Evolutionary conservation across 2,888 invertebrate species (phyloP), one percentile per base, ranked within the genome.

Genomic region (Chironomus riparius): DNA sequence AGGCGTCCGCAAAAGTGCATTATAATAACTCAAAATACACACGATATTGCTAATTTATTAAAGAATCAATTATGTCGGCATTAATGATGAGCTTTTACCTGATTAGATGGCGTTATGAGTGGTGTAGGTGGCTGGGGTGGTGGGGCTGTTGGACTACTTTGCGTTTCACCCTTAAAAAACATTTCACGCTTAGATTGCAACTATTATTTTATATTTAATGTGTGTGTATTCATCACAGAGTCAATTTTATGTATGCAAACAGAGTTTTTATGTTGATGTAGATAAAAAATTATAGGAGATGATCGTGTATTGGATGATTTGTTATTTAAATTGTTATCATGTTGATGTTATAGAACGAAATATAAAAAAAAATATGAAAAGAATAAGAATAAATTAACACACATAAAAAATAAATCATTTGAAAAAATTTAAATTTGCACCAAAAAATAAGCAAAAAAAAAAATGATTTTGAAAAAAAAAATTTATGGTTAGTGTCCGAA

Each of bases 161-260:
- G 85, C 65, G 87, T 86, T 80, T 89, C 88, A 78, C 89, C 88
- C 84, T 92, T 92, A 86, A 94, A 94, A 86, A 94, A 94, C 86
- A 93, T 88, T 87, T 94, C 93, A 80, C 94, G 89, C 87, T 94
- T 94, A 83, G 89, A 90, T 86, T 92, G 92, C 84, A 92, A 87
- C 90, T 92, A 87, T 10, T 38, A 38, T 28, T 28, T 28, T 28
- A 18, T 13, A 87, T 62, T 65, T 65, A 22, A 12, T 65, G 65
- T 65, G 6, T 65, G 56, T 56, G 15, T n/a, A 56, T 56, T n/a
- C 24, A 28, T 13, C 22, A 24, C 68, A 28, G 13, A 28, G 22
- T 68, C 68, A 28, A 12, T 70, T 69, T 13, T n/a, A 48, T 47
- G 48, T 47, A 48, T 18, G 15, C 24, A 47, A 47, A 7, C 13